Evolutionary conservation across 2,113 vertebrate genomes (phyloP), one percentile per base, ranked within the genome.

Genomic region (Carlito syrichta): DNA sequence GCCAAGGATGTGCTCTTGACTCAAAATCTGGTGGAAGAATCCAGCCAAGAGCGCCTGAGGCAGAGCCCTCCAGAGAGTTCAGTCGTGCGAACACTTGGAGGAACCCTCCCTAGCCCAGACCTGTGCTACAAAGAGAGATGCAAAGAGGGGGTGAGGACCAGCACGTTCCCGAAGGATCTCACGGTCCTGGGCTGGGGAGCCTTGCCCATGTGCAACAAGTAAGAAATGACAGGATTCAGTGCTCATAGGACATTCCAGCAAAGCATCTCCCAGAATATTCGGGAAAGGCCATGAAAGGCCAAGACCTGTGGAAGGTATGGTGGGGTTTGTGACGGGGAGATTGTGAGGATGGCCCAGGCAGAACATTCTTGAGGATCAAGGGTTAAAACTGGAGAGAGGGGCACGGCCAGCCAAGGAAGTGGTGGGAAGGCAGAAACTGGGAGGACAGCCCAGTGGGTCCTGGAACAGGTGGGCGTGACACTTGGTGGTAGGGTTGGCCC

Each of bases 171-270:
- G 58, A 58, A 10, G 35, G 50, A 12, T 48, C 58, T 35, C 58
- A 16, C 7, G 10, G 40, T 48, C 40, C 58, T 58, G 38, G 1
- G 25, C 5, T 23, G 9, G 43, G 38, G 10, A 48, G 27, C 11
- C 20, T 69, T 17, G 50, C 35, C n/a, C 6, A 0, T 2, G 1
- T 6, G 23, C 60, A 10, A 38, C 50, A 20, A 27, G 19, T 5
- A 35, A 58, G 63, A n/a, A 69, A 19, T 27, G 25, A 40, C 14
- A n/a, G 45, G 52, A 62, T 30, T 85, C 63, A 32, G 0, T 62
- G 43, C 32, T 54, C 20, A 19, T 2, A 45, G 52, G 76, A 71
- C 19, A 23, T 23, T 30, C 43, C 54, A 50, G 54, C 45, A 38
- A 77, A 20, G 50, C 13, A 6, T 30, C 66, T 83, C 27, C 83